Evolutionary conservation across 2,113 vertebrate species (phyloP).

Genomic region (Hyla sarda): DNA sequence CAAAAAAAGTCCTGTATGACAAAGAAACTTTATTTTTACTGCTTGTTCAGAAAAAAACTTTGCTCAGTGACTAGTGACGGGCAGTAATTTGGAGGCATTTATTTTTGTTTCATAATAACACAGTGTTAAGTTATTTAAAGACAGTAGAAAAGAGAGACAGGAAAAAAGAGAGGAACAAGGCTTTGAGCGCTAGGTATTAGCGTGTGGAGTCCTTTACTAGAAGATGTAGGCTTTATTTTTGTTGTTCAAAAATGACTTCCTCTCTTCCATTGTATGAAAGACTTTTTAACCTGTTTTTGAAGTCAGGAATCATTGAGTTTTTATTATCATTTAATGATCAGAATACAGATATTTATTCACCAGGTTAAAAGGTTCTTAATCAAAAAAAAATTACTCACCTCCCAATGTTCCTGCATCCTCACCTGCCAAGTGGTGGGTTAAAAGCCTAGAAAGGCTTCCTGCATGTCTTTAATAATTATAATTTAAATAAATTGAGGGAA

Average conservation of each 20-base stretch:
- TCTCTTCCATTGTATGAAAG: background rate
- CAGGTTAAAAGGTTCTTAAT: too few species aligned
- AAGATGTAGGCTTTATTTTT: background rate
- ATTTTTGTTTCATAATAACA: constrained; percentile 16
- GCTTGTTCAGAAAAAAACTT: constrained; percentile 1
- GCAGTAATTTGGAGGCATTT: constrained; percentile 1
- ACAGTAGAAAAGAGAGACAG: constrained; percentile 11
- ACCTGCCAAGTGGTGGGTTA: too few species aligned
- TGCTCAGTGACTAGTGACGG: background rate
- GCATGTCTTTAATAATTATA: too few species aligned
- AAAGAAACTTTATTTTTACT: background rate
- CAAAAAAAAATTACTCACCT: too few species aligned
- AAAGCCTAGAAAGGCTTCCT: too few species aligned
- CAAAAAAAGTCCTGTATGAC: background rate
- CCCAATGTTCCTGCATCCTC: too few species aligned
- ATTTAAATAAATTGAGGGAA: too few species aligned
- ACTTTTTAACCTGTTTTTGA: background rate
- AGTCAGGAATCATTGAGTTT: background rate
- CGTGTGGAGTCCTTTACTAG: background rate
- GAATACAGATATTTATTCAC: background rate
- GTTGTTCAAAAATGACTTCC: background rate
- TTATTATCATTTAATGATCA: background rate
- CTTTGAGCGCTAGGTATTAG: background rate
- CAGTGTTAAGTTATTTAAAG: constrained; percentile 22
- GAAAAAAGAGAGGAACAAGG: background rate